Percentiles rank a stretch among this genome's conserved stretches.
These are phyloP conservation scores for Nemotelus nigrinus DNA, from an alignment of 2,888 invertebrate species.

Conservation along the genomic window DNA sequence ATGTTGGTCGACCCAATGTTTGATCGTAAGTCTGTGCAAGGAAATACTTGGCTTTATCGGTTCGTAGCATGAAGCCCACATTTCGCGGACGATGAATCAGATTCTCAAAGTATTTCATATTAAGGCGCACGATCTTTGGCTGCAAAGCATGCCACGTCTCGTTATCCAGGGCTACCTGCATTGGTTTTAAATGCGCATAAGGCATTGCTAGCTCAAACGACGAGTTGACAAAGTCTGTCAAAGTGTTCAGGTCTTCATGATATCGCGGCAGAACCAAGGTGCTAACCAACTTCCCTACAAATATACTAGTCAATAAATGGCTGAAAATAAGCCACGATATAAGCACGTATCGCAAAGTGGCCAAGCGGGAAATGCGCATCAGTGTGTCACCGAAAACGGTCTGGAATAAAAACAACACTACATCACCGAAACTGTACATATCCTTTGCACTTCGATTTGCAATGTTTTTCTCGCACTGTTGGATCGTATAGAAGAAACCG, in stretches of 20 bases:
- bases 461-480: neutral
- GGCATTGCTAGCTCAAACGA: conserved; percentile 20
- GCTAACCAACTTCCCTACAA: conserved; percentile 61
- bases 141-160: neutral
- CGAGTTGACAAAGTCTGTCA: conserved; percentile 53
- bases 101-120: conserved; percentile 14
- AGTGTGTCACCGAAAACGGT: conserved; percentile 59
- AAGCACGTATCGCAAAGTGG: conserved; percentile 57
- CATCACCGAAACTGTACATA: conserved; percentile 25
- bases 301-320: conserved; percentile 58
- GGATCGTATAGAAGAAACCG: neutral
- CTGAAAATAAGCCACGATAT: conserved; percentile 61
- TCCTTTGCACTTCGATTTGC: neutral
- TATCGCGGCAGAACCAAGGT: conserved; percentile 59
- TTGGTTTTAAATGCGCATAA: neutral
- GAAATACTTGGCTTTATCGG: conserved; percentile 55
- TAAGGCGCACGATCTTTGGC: conserved; percentile 2
- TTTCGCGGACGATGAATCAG: conserved; percentile 11
- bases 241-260: conserved; percentile 56
- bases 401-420: conserved; percentile 57
- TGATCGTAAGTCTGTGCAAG: conserved; percentile 57
- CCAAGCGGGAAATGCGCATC: conserved; percentile 54
- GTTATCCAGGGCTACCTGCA: neutral
- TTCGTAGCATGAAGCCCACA: conserved; percentile 56
- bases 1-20: conserved; percentile 56